A percentile compares a stretch with the other conserved stretches of the same genome.
Conservation (phyloP, 35 echinoderm and acorn worm genomes). For the Lytechinus variegatus region DNA sequence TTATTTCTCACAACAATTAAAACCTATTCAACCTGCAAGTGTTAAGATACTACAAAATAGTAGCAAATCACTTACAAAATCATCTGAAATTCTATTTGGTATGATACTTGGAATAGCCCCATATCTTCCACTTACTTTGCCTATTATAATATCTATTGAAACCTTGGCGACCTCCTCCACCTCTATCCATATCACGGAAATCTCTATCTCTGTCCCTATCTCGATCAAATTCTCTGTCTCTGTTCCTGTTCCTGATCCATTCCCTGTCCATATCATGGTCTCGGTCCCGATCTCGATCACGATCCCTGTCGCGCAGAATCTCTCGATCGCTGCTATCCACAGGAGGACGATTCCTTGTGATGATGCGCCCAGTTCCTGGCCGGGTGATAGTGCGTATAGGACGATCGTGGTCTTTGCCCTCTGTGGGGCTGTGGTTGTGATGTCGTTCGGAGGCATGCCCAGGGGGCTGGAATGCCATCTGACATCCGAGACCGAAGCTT, state of each 20-base stretch:
- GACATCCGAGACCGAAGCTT: slow-evolving; percentile 96
- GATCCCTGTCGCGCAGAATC: slow-evolving; percentile 51
- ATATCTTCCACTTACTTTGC: neutral
- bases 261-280: slow-evolving; percentile 55
- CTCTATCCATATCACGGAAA: neutral
- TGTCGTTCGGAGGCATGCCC: slow-evolving; percentile 7
- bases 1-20: no score
- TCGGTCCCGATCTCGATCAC: slow-evolving; percentile 55
- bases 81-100: no score
- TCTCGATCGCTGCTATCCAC: slow-evolving; percentile 54
- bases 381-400: slow-evolving; percentile 41
- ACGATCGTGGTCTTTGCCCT: slow-evolving; percentile 48
- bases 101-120: neutral
- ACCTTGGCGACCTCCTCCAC: neutral
- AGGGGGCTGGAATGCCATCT: slow-evolving; percentile 56
- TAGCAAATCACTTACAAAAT: no score
- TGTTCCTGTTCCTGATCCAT: slow-evolving; percentile 26
- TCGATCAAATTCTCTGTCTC: slow-evolving; percentile 52
- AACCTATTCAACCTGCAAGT: no score
- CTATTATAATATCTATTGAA: neutral
- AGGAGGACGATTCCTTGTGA: slow-evolving; percentile 59
- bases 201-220: slow-evolving; percentile 51
- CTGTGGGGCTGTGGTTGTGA: slow-evolving; percentile 30
- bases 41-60: no score
- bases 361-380: slow-evolving; percentile 70